Percentiles rank a stretch among this genome's conserved stretches.
phyloP scores from a whole-genome alignment of 2,888 invertebrate species.

The Hanleya hanleyi region DNA sequence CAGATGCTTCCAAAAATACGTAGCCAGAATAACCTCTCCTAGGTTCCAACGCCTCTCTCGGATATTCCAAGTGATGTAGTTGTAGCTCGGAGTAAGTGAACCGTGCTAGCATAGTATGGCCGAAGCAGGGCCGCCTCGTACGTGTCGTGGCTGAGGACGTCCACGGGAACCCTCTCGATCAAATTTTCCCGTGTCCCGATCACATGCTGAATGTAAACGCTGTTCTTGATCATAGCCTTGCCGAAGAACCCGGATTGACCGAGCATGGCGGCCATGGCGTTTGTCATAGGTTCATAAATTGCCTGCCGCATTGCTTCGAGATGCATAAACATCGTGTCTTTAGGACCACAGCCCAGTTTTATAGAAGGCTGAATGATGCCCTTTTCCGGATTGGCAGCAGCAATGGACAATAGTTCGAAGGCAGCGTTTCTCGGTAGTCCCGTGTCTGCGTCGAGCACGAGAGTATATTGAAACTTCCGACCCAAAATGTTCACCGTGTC shows the following conservation, averaged over 20 bases:
- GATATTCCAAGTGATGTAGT: too few relatives aligned
- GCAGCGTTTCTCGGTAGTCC: conserved; percentile 54
- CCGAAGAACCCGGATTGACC: conserved; percentile 63
- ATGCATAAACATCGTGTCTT: conserved; percentile 65
- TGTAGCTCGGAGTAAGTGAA: too few relatives aligned
- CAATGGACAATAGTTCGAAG: conserved; percentile 54
- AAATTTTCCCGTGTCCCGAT: conserved; percentile 55
- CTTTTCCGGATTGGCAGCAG: conserved; percentile 59
- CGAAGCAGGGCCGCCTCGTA: conserved; percentile 61
- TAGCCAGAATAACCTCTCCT: too few relatives aligned
- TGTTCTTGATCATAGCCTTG: conserved; percentile 62
- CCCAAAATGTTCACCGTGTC: conserved; percentile 6
- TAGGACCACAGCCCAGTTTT: conserved; percentile 48
- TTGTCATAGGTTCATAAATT: conserved; percentile 61
- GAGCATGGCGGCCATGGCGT: conserved; percentile 55
- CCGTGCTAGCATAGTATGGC: conserved; percentile 58
- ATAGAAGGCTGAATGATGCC: conserved; percentile 65
- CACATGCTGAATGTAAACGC: conserved; percentile 58
- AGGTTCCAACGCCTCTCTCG: too few relatives aligned
- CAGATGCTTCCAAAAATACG: too few relatives aligned
- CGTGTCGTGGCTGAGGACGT: conserved; percentile 66
- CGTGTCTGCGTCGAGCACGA: conserved; percentile 63
- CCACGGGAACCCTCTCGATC: conserved; percentile 61
- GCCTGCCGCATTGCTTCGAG: conserved; percentile 58
- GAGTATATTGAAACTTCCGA: conserved; percentile 19